Conservation (phyloP, 2,888 invertebrate genomes). For the Ceraclea dissimilis region DNA sequence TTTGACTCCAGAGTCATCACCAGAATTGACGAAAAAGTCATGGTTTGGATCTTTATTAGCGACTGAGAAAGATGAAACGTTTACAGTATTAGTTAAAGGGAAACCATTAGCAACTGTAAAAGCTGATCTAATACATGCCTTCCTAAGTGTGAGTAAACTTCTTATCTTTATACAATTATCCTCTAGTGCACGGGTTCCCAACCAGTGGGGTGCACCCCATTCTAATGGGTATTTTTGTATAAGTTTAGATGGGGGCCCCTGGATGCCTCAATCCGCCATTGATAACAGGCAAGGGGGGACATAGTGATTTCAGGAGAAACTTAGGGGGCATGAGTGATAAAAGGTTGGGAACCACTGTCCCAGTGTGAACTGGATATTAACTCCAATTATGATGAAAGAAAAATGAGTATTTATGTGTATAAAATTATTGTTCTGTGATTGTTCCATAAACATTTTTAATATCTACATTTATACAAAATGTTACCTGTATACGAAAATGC, state of each 20-base stretch:
- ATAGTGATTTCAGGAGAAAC: too few species aligned
- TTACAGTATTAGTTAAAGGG: conserved; percentile 93
- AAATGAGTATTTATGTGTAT: neutral
- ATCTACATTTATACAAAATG: too few species aligned
- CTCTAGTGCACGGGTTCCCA: too few species aligned
- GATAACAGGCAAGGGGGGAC: too few species aligned
- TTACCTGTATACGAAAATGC: too few species aligned
- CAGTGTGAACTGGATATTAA: neutral
- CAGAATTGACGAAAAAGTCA: conserved; percentile 93
- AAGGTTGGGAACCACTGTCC: too few species aligned
- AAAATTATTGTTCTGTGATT: neutral
- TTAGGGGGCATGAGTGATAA: conserved; percentile 2
- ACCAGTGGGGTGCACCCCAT: too few species aligned
- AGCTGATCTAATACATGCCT: conserved; percentile 96
- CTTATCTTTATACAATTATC: neutral
- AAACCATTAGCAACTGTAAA: conserved; percentile 95
- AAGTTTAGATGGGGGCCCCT: too few species aligned
- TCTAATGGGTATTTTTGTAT: neutral
- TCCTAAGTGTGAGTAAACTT: conserved; percentile 76
- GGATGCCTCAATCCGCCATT: too few species aligned
- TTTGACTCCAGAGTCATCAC: conserved; percentile 91
- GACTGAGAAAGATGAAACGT: conserved; percentile 95
- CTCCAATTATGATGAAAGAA: neutral
- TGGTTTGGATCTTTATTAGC: conserved; percentile 98
- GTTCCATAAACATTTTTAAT: too few species aligned